Evolutionary conservation across 2,113 vertebrate genomes (phyloP), one percentile per base, ranked within the genome.

Genomic region (Psittacula cyanocephala): DNA sequence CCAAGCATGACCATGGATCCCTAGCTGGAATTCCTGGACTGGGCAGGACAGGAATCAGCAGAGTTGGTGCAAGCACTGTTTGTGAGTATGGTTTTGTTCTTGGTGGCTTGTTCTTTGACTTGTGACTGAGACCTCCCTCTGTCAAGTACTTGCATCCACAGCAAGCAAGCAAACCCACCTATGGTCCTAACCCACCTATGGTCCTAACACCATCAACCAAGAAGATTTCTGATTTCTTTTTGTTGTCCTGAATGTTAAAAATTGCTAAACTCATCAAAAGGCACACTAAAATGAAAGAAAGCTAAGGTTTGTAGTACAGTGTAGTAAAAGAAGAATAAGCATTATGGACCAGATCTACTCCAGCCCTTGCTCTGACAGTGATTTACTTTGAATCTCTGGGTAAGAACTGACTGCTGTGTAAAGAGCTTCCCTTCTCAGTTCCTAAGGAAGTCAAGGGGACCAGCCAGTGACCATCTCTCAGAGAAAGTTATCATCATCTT

Each of bases 141-240:
- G 79, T 64, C 46, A 90, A 69, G 35, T 13, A 52, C 27, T 69
- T 57, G 31, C 46, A 53, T 39, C 65, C n/a, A 37, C 39, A 89
- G 75, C 41, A 39, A 81, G 64, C 11, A 28, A 76, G 63, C 13
- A 74, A 62, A 83, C 18, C 17, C 64, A 57, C 1, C 1, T 49
- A n/a, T 49, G 33, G 47, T 69, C 25, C 20, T 9, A 52, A 83
- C 18, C 22, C 63, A 62, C 1, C 1, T 49, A 47, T 53, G 27
- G 50, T 65, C 23, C 18, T 9, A 68, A 35, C 16, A 41, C 0
- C 0, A 19, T 24, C 49, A 60, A 57, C 4, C 27, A 81, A 47
- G 35, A 27, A 81, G 72, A 53, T 31, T 35, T 88, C 31, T 60
- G 1, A 44, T 24, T 80, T 6, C 9, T 64, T 83, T 94, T 71